Evolutionary conservation across 2,888 invertebrate genomes (phyloP).

Genomic region (Beris morrisii): DNA sequence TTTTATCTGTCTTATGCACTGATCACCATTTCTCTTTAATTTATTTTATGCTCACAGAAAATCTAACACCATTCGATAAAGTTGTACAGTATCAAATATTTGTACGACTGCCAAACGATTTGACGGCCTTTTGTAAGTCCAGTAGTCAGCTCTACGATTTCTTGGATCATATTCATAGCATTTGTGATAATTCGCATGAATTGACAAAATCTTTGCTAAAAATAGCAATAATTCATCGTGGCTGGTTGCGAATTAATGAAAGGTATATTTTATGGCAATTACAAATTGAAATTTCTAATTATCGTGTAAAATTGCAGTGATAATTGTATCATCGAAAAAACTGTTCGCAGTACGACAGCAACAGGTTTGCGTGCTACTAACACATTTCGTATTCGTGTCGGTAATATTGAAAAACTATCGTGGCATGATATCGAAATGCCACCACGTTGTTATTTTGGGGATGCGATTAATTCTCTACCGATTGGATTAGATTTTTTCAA

Average conservation of each 20-base stretch:
- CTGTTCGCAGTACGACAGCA: neutral
- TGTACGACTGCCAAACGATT: slow-evolving; percentile 2
- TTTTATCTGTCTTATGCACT: neutral
- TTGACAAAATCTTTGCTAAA: slow-evolving; percentile 9
- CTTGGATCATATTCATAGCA: slow-evolving; percentile 12
- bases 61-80: slow-evolving; percentile 12
- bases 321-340: slow-evolving; percentile 24
- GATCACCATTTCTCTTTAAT: neutral
- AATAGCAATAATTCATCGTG: neutral
- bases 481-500: slow-evolving; percentile 29
- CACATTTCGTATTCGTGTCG: slow-evolving; percentile 22
- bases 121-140: slow-evolving; percentile 21
- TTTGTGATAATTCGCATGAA: slow-evolving; percentile 14
- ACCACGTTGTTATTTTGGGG: slow-evolving; percentile 22
- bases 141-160: slow-evolving; percentile 27
- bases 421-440: slow-evolving; percentile 30
- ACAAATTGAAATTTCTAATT: too few species aligned
- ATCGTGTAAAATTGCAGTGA: slow-evolving; percentile 13
- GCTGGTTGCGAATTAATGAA: slow-evolving; percentile 20
- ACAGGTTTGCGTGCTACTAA: neutral
- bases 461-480: slow-evolving; percentile 12
- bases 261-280: slow-evolving; percentile 23
- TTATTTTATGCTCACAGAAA: slow-evolving; percentile 18
- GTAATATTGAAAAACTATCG: slow-evolving; percentile 28
- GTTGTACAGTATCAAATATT: slow-evolving; percentile 28